Evolutionary conservation across 2,888 invertebrate genomes (phyloP).

Genomic region (Anoncus sp.): DNA sequence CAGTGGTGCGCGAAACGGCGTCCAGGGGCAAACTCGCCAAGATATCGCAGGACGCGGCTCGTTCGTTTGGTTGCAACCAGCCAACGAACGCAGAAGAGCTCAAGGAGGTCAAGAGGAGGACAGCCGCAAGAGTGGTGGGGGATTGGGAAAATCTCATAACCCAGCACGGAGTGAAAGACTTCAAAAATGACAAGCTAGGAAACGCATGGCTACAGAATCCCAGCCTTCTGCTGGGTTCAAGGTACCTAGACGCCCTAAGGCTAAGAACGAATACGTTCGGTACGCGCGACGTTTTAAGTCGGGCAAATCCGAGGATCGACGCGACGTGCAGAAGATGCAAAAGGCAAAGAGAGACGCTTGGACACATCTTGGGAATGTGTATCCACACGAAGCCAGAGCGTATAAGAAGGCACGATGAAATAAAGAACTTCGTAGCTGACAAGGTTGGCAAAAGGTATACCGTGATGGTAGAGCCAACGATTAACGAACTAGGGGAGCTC

Average conservation of each 20-base stretch:
- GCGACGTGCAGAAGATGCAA: neutral
- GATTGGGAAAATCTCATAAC: no score
- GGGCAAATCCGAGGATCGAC: neutral
- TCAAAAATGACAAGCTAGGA: no score
- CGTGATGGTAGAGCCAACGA: conserved; percentile 32
- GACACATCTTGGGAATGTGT: neutral
- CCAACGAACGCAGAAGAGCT: no score
- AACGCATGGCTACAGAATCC: no score
- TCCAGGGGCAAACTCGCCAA: no score
- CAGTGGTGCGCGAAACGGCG: no score
- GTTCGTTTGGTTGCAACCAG: no score
- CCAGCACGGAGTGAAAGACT: no score
- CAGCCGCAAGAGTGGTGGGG: no score
- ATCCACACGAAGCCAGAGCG: neutral
- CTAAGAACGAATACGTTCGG: neutral
- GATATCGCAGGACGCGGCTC: no score
- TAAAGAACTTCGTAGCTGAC: neutral
- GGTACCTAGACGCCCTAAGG: neutral
- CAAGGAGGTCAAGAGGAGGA: no score
- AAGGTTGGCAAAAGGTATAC: neutral
- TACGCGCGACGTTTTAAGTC: neutral
- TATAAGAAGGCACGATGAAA: neutral
- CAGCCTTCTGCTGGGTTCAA: neutral
- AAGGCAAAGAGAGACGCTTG: neutral
- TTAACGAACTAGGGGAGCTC: conserved; percentile 53